Percentiles rank a stretch among this genome's conserved stretches.
Evolutionary conservation across 2,888 invertebrate genomes (phyloP).

Genomic region (Leptothorax acervorum): DNA sequence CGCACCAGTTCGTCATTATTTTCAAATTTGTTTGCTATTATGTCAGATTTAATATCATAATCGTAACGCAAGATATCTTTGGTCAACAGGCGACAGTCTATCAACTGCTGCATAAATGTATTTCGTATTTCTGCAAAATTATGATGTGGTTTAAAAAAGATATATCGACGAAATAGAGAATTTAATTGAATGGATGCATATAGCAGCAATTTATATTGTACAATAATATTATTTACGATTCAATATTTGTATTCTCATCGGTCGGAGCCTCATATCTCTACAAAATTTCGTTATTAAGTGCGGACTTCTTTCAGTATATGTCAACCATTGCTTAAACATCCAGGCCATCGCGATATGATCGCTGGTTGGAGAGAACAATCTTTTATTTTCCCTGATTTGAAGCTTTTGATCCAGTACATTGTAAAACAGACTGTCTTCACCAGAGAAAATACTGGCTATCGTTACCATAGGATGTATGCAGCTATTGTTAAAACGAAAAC

Average conservation of each 20-base stretch:
- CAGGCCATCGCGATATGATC: conserved; percentile 89
- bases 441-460: conserved; percentile 86
- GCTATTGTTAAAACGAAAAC: conserved; percentile 76
- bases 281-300: conserved; percentile 18
- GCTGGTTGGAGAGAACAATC: conserved; percentile 86
- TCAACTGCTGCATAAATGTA: conserved; percentile 87
- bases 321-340: conserved; percentile 86
- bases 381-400: conserved; percentile 87
- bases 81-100: conserved; percentile 85
- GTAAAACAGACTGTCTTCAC: conserved; percentile 87
- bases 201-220: background rate
- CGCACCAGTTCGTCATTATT: conserved; percentile 87
- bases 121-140: conserved; percentile 86
- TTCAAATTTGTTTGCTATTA: conserved; percentile 86
- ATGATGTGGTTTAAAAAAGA: background rate
- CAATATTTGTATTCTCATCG: background rate
- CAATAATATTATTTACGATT: conserved; percentile 5
- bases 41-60: conserved; percentile 57
- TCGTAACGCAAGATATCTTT: conserved; percentile 41
- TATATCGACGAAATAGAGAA: background rate
- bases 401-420: conserved; percentile 86
- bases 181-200: background rate
- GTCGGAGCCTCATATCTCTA: conserved; percentile 9
- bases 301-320: conserved; percentile 47
- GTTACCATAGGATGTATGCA: conserved; percentile 87